Conservation (phyloP, 2,888 invertebrate genomes). For the Cylloceria caligata region DNA sequence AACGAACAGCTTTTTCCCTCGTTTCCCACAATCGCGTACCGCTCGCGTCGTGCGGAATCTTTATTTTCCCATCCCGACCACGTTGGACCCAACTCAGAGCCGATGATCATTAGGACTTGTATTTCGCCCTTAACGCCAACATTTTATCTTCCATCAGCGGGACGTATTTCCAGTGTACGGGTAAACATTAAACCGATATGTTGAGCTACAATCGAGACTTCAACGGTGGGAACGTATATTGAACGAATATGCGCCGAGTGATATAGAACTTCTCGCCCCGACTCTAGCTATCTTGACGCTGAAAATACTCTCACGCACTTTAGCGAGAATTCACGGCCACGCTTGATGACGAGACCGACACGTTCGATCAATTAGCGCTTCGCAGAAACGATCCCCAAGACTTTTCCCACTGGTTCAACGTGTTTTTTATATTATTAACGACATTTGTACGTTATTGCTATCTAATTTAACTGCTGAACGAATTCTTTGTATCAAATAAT, state of each 20-base stretch:
- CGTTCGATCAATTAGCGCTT: slow-evolving; percentile 66
- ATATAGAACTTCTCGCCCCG: slow-evolving; percentile 30
- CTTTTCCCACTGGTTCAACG: slow-evolving; percentile 26
- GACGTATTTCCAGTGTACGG: background rate
- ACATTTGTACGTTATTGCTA: background rate
- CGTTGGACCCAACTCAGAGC: slow-evolving; percentile 19
- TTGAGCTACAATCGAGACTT: background rate
- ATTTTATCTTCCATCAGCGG: slow-evolving; percentile 45
- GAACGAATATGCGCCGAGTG: slow-evolving; percentile 1
- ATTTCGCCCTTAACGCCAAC: slow-evolving; percentile 66
- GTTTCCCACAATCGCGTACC: slow-evolving; percentile 36
- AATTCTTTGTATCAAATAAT: slow-evolving; percentile 33
- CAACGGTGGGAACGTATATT: background rate
- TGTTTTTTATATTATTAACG: slow-evolving; percentile 22
- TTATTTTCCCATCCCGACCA: background rate
- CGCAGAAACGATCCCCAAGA: slow-evolving; percentile 54
- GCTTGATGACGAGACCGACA: slow-evolving; percentile 49
- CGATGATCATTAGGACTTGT: slow-evolving; percentile 69
- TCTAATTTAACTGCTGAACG: slow-evolving; percentile 34
- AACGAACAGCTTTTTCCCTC: slow-evolving; percentile 28
- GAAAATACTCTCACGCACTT: slow-evolving; percentile 46
- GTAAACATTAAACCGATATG: background rate
- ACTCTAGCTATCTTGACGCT: background rate
- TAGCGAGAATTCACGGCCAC: slow-evolving; percentile 27
- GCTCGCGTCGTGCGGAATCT: slow-evolving; percentile 22